A percentile compares a stretch with the other conserved stretches of the same genome.
Conservation (phyloP, 2,797 vertebrate genomes). For the Alosa sapidissima region DNA sequence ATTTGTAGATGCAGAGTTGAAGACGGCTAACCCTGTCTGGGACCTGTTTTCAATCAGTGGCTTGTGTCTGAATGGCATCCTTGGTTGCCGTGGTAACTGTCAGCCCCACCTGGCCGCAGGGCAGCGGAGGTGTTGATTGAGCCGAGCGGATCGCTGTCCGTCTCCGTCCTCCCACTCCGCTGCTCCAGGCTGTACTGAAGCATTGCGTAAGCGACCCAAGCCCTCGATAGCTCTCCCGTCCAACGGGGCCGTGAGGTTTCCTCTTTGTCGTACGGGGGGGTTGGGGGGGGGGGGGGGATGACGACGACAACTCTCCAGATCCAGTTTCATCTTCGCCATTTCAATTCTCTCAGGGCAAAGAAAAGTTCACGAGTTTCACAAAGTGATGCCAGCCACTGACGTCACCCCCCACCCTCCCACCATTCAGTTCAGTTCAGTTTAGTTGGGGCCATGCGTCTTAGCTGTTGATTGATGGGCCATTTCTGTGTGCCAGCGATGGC, state of each 20-base stretch:
- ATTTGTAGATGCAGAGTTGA: neutral
- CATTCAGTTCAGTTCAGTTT: neutral
- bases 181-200: neutral
- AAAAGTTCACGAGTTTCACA: too few relatives aligned
- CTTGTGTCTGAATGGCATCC: neutral
- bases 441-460: neutral
- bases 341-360: neutral
- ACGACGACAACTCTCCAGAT: neutral
- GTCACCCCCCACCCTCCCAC: too few relatives aligned
- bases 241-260: neutral
- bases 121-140: neutral
- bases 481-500: slow-evolving; percentile 15
- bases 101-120: too few relatives aligned
- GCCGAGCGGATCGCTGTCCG: neutral
- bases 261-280: too few relatives aligned
- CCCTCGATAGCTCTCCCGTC: neutral
- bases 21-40: neutral
- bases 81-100: neutral
- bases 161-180: neutral
- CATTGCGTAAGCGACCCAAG: neutral
- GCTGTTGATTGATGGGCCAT: slow-evolving; percentile 30
- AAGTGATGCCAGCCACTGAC: too few relatives aligned
- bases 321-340: neutral
- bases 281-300: too few relatives aligned
- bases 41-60: neutral